Evolutionary conservation across 2,113 vertebrate species (phyloP).

Genomic region (Microcebus jonahi): DNA sequence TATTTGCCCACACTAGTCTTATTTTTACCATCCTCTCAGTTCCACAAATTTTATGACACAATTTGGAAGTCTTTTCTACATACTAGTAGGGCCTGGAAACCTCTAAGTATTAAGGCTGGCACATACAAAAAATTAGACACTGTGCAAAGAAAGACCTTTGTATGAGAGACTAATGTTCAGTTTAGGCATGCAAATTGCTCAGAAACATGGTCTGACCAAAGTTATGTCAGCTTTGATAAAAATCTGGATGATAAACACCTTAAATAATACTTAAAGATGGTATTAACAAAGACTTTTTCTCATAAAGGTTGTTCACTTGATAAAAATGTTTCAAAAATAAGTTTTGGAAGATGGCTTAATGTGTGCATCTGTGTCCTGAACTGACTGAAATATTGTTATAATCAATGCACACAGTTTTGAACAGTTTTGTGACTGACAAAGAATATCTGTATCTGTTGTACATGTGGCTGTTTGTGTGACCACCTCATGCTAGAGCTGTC

Average conservation of each 20-base stretch:
- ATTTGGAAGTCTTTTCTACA: not conserved
- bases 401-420: not conserved
- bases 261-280: not conserved
- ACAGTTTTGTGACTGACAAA: not conserved
- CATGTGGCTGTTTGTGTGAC: not conserved
- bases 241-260: not conserved
- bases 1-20: not conserved
- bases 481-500: not conserved
- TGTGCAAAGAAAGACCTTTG: not conserved
- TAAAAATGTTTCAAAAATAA: not conserved
- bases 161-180: not conserved
- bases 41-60: not conserved
- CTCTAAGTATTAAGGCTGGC: not conserved
- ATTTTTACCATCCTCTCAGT: not conserved
- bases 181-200: not conserved
- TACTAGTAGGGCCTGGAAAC: not conserved
- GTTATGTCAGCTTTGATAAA: not conserved
- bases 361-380: not conserved
- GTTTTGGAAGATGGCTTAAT: not conserved
- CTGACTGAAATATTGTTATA: not conserved
- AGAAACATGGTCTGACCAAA: not conserved
- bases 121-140: not conserved
- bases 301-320: not conserved
- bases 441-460: not conserved
- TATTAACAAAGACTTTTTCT: not conserved